Conservation (phyloP, 2,888 invertebrate genomes). For the Furcula furcula region DNA sequence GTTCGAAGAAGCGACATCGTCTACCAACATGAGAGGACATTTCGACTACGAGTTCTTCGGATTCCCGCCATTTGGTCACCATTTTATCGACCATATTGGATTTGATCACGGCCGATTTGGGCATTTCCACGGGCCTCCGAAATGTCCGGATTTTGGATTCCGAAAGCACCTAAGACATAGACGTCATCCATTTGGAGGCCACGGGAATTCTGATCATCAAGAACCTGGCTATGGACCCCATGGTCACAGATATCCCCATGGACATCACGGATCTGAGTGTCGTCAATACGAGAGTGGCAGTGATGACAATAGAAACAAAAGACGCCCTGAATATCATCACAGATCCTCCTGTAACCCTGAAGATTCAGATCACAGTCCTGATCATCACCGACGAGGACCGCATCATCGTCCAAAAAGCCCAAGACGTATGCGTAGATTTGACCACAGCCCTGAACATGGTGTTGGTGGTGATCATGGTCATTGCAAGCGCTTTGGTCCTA, state of each 20-base stretch:
- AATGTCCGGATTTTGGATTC: too few species aligned
- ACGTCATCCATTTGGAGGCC: too few species aligned
- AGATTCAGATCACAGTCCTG: background rate
- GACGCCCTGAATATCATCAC: background rate
- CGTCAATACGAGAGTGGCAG: too few species aligned
- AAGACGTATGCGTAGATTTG: background rate
- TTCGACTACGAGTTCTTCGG: slow-evolving; percentile 6
- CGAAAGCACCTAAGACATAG: too few species aligned
- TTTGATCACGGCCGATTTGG: slow-evolving; percentile 3
- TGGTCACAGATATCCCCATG: background rate
- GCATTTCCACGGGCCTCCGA: slow-evolving; percentile 2
- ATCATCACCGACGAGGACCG: background rate
- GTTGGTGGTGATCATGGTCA: too few species aligned
- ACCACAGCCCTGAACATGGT: background rate
- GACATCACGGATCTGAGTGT: slow-evolving; percentile 1
- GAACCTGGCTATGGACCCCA: background rate
- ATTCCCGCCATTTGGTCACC: slow-evolving; percentile 1
- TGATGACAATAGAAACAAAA: too few species aligned
- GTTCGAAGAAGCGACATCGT: background rate
- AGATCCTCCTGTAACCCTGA: too few species aligned
- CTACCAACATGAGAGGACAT: slow-evolving; percentile 14
- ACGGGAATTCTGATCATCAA: background rate
- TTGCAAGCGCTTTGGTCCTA: background rate
- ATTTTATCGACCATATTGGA: slow-evolving; percentile 1
- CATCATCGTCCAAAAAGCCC: background rate